These are phyloP conservation scores for Prietella phreatophila DNA, from an alignment of 2,113 vertebrate genomes.

Conservation along the genomic window DNA sequence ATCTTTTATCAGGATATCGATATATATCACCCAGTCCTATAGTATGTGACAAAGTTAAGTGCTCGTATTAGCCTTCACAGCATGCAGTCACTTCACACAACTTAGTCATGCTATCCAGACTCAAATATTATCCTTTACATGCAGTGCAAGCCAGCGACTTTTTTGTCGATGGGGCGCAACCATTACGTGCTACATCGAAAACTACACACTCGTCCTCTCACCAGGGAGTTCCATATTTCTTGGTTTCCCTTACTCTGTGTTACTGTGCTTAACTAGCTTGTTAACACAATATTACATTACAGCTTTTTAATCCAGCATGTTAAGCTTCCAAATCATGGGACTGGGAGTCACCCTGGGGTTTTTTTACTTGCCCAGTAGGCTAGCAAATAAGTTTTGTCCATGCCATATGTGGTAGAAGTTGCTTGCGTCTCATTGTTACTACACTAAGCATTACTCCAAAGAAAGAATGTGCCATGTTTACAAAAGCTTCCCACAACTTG, in stretches of 20 bases:
- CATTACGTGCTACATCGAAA: background rate
- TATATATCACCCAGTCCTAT: too few species aligned
- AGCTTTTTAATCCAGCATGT: background rate
- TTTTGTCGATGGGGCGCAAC: background rate
- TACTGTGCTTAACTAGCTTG: background rate
- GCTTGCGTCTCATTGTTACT: slow-evolving; percentile 50
- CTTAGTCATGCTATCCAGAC: background rate
- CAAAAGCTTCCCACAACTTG: slow-evolving; percentile 54
- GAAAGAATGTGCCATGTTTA: slow-evolving; percentile 65
- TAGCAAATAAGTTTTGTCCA: background rate
- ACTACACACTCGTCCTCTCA: background rate
- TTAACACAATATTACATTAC: background rate
- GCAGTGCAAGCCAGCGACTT: background rate
- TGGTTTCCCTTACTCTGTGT: background rate
- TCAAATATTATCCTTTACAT: background rate
- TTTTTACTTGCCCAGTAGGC: background rate
- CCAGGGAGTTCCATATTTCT: background rate
- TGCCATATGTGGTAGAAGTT: slow-evolving; percentile 4
- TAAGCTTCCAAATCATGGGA: background rate
- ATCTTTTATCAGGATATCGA: too few species aligned
- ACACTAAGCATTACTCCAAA: slow-evolving; percentile 65
- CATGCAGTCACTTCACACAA: background rate
- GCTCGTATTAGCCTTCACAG: background rate
- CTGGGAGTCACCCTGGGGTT: background rate
- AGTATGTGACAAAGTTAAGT: background rate